Percentiles rank a stretch among this genome's conserved stretches.
phyloP scores from a whole-genome alignment of 1,140 invertebrate genomes.

The Solenopsis fugax region DNA sequence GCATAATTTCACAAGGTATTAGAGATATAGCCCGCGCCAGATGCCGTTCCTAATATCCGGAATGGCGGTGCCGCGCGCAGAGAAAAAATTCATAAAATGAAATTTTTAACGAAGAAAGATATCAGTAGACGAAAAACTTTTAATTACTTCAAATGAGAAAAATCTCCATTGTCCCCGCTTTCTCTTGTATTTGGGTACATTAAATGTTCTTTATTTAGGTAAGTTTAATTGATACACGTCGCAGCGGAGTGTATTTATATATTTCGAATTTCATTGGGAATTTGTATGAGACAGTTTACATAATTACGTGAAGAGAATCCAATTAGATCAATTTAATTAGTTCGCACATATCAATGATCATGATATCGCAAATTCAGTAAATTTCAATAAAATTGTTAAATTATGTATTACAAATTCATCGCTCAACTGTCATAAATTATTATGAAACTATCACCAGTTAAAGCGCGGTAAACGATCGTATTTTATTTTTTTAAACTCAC shows the following conservation, averaged over 20 bases:
- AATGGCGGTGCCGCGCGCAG: neutral
- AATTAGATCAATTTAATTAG: constrained; percentile 35
- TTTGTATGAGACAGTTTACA: constrained; percentile 31
- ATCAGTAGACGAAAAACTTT: constrained; percentile 46
- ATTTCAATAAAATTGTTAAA: constrained; percentile 12
- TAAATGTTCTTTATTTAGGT: neutral
- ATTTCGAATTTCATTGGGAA: constrained; percentile 6
- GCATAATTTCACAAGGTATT: constrained; percentile 68
- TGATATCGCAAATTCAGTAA: neutral
- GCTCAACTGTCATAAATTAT: neutral
- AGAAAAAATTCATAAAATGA: constrained; percentile 54
- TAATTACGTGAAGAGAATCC: constrained; percentile 28
- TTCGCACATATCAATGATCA: constrained; percentile 16
- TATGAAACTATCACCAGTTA: neutral
- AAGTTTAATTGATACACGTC: constrained; percentile 31
- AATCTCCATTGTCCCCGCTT: constrained; percentile 15
- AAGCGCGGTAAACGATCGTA: neutral
- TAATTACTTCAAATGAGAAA: constrained; percentile 60
- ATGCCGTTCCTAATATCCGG: constrained; percentile 49
- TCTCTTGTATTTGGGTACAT: no score
- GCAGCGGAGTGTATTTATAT: neutral
- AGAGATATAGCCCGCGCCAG: constrained; percentile 64
- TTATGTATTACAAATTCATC: neutral
- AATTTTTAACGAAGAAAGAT: constrained; percentile 60
- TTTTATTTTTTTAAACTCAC: neutral